A percentile compares a stretch with the other conserved stretches of the same genome.
These are phyloP conservation scores for Thymelicus lineola DNA, from an alignment of 2,888 invertebrate genomes.

Conservation along the genomic window DNA sequence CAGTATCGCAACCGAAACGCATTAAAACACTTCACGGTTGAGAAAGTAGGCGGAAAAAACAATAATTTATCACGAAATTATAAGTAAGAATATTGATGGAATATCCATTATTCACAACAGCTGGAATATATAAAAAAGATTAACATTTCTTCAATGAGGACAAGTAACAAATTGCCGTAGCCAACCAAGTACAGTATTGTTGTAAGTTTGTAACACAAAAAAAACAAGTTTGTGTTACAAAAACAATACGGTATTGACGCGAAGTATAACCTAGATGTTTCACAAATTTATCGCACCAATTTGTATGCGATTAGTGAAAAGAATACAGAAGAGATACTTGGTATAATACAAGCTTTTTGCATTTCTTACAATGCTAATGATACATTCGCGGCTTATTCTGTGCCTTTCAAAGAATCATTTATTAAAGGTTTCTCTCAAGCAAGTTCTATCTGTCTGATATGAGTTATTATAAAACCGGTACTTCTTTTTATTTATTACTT, in stretches of 20 bases:
- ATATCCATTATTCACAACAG: no score
- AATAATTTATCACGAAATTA: no score
- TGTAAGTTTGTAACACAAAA: neutral
- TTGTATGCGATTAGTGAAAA: no score
- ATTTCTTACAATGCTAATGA: slow-evolving; percentile 6
- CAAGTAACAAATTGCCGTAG: no score
- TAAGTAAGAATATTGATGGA: no score
- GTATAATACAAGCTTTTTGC: neutral
- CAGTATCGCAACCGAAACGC: no score
- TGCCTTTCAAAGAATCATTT: slow-evolving; percentile 20
- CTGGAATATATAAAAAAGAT: no score
- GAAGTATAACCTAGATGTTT: neutral
- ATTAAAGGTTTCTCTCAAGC: slow-evolving; percentile 29
- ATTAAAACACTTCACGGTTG: no score
- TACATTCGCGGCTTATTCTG: neutral
- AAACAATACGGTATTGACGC: neutral
- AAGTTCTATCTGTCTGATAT: slow-evolving; percentile 15
- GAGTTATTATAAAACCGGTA: slow-evolving; percentile 1
- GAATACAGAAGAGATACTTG: no score
- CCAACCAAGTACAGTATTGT: no score
- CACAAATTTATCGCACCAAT: neutral
- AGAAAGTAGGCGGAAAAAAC: no score
- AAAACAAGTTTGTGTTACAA: neutral
- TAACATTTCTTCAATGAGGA: no score
- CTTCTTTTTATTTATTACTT: slow-evolving; percentile 5